phyloP scores from a whole-genome alignment of 2,888 invertebrate species.

The Therioaphis trifolii region DNA sequence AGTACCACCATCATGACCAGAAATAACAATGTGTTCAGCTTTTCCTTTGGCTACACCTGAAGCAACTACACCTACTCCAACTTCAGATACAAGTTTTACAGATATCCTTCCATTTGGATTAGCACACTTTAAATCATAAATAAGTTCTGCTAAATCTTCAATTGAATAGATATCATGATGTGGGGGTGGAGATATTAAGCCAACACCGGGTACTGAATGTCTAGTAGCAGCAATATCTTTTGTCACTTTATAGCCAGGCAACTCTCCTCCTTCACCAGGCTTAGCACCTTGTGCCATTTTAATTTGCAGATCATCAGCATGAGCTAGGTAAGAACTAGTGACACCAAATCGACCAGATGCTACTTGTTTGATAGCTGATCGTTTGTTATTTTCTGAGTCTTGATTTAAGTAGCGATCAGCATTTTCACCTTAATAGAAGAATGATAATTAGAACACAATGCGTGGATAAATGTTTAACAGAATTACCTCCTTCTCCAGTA shows the following conservation, averaged over 20 bases:
- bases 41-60: conserved; percentile 98
- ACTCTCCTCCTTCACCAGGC: conserved; percentile 97
- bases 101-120: conserved; percentile 95
- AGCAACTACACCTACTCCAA: conserved; percentile 99
- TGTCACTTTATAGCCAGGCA: conserved; percentile 91
- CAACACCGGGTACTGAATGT: conserved; percentile 96
- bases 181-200: conserved; percentile 97
- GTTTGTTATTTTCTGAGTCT: conserved; percentile 83
- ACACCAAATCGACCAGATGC: conserved; percentile 99
- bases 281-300: conserved; percentile 99
- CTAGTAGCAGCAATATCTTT: conserved; percentile 94
- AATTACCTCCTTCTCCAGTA: conserved; percentile 93
- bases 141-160: conserved; percentile 97
- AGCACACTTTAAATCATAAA: conserved; percentile 97
- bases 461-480: background rate
- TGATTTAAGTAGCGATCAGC: conserved; percentile 79
- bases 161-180: conserved; percentile 99
- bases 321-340: conserved; percentile 95
- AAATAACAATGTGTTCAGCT: conserved; percentile 98
- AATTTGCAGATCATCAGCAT: conserved; percentile 98
- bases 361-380: conserved; percentile 98
- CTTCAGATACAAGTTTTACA: conserved; percentile 97
- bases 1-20: conserved; percentile 99
- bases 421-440: conserved; percentile 70
- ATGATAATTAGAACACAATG: conserved; percentile 12